Base-by-base conservation (phyloP, 2,888 invertebrate genomes). In the Acanthococcus lagerstroemiae region DNA sequence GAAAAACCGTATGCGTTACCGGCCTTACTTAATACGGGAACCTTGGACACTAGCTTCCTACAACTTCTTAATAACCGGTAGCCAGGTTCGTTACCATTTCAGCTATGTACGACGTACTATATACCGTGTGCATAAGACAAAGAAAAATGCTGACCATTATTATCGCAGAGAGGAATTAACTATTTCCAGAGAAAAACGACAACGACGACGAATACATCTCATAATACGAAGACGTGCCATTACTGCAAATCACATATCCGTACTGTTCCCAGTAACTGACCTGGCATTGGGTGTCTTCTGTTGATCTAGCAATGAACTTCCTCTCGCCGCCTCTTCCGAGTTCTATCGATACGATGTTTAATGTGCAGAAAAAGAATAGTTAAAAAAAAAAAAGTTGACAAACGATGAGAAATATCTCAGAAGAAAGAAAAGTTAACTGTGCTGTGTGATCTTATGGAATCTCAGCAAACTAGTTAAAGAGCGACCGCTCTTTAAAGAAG, bases 361-460 rank as follows among this genome's bases (percentile, higher is more conserved):
- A n/a, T n/a, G 22, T 58, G 46, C 26, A 58, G 58, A 46, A 27
- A 45, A 45, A 15, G 19, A 7, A 4, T 17, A 7, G 15, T 17
- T 7, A 45, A 45, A 45, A 45, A 60, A 60, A 60, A 60, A 60
- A 60, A 60, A 27, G 27, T 60, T 60, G 60, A 60, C 60, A 60
- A 60, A 60, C 60, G 60, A 60, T 60, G 60, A 60, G 60, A 60
- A 60, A 60, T 60, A 60, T 60, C 48, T 27, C 21, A 60, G 60
- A 45, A 7, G 46, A 60, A 60, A 60, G 19, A 45, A 46, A 48
- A 60, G 60, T 60, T 60, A 60, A 60, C 60, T 60, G 60, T 60
- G 60, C 48, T 60, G 60, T 60, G 60, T 60, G 60, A 60, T 60
- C 60, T 60, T 60, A 60, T 60, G 60, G 60, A 60, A 60, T 60